A percentile compares a stretch with the other conserved stretches of the same genome.
Evolutionary conservation across 2,113 vertebrate genomes (phyloP).

Genomic region (Vimba vimba): DNA sequence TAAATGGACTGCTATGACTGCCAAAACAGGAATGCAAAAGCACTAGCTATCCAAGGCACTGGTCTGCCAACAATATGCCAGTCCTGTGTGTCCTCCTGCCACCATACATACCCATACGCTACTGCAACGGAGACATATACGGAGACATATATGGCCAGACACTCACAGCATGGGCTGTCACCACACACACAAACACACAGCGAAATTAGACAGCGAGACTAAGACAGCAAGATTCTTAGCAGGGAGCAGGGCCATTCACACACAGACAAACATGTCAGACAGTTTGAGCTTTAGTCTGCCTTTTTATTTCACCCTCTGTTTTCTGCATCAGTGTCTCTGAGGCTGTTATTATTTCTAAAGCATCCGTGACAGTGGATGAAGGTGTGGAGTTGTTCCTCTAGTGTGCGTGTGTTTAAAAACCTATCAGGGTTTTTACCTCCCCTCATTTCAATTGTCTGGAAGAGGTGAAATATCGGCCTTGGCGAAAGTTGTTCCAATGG

Average conservation of each 20-base stretch:
- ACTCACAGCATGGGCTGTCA: constrained; percentile 30
- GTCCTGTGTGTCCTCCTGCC: neutral
- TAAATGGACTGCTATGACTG: neutral
- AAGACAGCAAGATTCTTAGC: constrained; percentile 2
- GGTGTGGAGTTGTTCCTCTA: neutral
- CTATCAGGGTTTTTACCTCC: neutral
- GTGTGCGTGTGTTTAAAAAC: constrained; percentile 1
- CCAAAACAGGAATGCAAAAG: constrained; percentile 6
- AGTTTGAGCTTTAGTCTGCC: constrained; percentile 23
- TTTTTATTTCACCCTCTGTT: constrained; percentile 61
- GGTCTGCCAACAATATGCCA: constrained; percentile 26
- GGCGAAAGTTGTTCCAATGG: neutral
- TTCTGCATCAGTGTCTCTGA: constrained; percentile 60
- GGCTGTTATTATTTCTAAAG: constrained; percentile 62
- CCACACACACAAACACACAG: neutral
- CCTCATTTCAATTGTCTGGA: neutral
- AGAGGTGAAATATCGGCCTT: neutral
- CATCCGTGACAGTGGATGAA: constrained; percentile 23
- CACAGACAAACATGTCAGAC: constrained; percentile 36
- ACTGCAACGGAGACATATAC: constrained; percentile 43
- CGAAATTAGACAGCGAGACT: constrained; percentile 12
- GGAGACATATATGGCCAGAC: constrained; percentile 39
- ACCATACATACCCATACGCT: neutral
- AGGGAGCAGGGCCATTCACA: constrained; percentile 1
- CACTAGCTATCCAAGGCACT: neutral